Conservation (phyloP, 2,113 vertebrate genomes). For the Oncorhynchus masou region DNA sequence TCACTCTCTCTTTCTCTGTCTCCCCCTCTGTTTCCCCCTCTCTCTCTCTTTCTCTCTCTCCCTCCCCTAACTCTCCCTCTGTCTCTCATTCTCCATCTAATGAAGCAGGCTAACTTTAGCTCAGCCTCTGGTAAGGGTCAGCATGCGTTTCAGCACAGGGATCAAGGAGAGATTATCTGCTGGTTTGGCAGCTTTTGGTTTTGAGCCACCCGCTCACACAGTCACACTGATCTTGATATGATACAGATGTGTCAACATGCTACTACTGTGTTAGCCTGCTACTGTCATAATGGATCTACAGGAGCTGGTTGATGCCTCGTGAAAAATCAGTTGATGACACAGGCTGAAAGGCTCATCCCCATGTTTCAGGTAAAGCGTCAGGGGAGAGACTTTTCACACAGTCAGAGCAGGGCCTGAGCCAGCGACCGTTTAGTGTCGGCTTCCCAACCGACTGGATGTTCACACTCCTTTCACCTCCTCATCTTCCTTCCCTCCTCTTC, state of each 20-base stretch:
- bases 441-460: neutral
- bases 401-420: slow-evolving; percentile 6
- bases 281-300: neutral
- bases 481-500: neutral
- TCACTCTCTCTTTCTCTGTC: too few species aligned
- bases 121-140: neutral
- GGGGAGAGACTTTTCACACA: slow-evolving; percentile 21
- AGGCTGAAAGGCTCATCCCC: neutral
- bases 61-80: too few species aligned
- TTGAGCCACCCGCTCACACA: neutral
- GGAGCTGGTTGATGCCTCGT: neutral
- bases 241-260: slow-evolving; percentile 3
- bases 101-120: neutral
- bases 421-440: slow-evolving; percentile 8
- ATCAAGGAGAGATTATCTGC: slow-evolving; percentile 1
- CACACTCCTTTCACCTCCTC: neutral
- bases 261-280: too few species aligned
- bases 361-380: slow-evolving; percentile 4
- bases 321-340: neutral
- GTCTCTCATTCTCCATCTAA: neutral
- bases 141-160: neutral
- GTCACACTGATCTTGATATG: neutral
- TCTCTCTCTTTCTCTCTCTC: neutral
- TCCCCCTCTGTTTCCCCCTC: too few species aligned
- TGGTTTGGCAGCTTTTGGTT: neutral